Evolutionary conservation across 2,797 vertebrate species (phyloP), one percentile per base, ranked within the genome.

Genomic region (Aldrovandia affinis): DNA sequence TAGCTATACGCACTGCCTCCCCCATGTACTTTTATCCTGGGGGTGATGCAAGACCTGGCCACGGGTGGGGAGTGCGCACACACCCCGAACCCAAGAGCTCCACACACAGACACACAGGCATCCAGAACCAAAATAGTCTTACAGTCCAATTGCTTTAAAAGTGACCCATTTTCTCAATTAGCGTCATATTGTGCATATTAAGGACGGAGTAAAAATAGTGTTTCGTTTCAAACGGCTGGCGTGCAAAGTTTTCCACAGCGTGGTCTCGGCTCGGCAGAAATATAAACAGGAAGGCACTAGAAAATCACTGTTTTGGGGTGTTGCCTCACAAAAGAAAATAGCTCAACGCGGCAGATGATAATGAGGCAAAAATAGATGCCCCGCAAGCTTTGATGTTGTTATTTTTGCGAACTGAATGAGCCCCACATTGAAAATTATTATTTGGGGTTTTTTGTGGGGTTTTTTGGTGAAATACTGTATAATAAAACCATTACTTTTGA

Each of bases 21-120:
- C 44, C 50, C 28, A 3, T 79, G 1, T 30, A 18, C 65, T 70
- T 12, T 50, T n/a, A 63, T 28, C 9, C 33, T 70, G 33, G 12
- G 83, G 83, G 84, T 91, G 88, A 89, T 90, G 88, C 88, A 90
- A 89, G 80, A 81, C 55, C 73, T 81, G 52, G 36, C 33, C 68
- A 73, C 20, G 20, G 42, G 47, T 3, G 73, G 86, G 81, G 86
- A 12, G 6, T 12, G 6, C 12, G 6, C 47, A 12, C 82, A 81
- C 44, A 52, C 68, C 78, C 68, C 44, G 14, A 78, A 44, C 50
- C 52, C 30, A 30, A 54, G 47, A 83, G 78, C 73, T 77, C 61
- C 68, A 81, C 78, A n/a, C n/a, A 44, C 42, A 78, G 82, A 81
- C 82, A 81, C 78, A 78, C 42, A 28, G 85, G 47, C 42, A 70